Evolutionary conservation across 2,888 invertebrate genomes (phyloP), one percentile per base, ranked within the genome.

Genomic region (Heliothis peltigera): DNA sequence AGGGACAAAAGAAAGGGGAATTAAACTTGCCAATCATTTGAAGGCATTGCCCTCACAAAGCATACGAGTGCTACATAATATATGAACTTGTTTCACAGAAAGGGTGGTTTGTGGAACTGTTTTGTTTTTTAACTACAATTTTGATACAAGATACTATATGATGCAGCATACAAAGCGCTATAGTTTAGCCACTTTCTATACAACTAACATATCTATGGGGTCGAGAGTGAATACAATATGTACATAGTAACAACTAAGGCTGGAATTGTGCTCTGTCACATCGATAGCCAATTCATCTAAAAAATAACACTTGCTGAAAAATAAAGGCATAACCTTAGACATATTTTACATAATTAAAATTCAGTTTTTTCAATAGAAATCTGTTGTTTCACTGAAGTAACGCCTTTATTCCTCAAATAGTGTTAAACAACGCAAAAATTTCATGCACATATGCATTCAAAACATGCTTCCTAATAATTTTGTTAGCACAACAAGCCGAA

Each of bases 381-480:
- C 46, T 59, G 17, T 42, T 7, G 19, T 17, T 4, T 68, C 3
- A 4, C 10, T 32, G 4, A n/a, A 51, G 8, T 46, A 12, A 54
- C 7, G 28, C 51, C 53, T 64, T 43, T 48, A 68, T 58, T 58
- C 47, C n/a, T 10, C 19, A 7, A 10, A 28, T 1, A 28, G 44
- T 54, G 48, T 56, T 57, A 70, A 61, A 46, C 15, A 39, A 32
- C 8, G 57, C 39, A 28, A 57, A 19, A 53, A 39, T 8, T 55
- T 43, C 53, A 69, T 64, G 53, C 59, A 72, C 56, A 64, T 32
- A 60, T 64, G 70, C 32, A 42, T 35, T 64, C 59, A 60, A 69
- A 57, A 72, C 64, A 72, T 60, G 75, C 72, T 59, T 53, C 64
- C 68, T 71, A 73, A 60, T 39, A 73, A 75, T 73, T 75, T 75